Evolutionary conservation across 2,113 vertebrate genomes (phyloP), one percentile per base, ranked within the genome.

Genomic region (Garra rufa): DNA sequence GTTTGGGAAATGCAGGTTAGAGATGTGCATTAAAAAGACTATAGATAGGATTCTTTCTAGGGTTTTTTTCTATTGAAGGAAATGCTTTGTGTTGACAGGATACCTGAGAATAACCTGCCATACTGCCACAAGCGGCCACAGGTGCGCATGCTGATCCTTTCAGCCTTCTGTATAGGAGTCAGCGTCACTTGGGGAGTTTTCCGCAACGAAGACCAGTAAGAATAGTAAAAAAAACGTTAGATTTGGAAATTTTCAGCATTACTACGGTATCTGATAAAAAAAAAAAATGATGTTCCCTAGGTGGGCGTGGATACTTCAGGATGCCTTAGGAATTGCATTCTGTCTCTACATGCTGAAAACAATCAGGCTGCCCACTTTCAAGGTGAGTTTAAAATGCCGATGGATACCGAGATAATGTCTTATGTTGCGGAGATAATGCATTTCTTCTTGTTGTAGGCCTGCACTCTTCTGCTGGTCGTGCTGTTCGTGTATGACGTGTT

Each of bases 291-390:
- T 46, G 65, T 90, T 38, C 76, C 48, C 17, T 24, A 99, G 98
- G 91, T 99, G 98, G 98, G 98, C 97, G 38, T 99, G 98, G 98
- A 91, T 97, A 87, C 93, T 99, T 17, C 98, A 99, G 90, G 98
- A 99, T 4, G 85, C 95, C 17, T 93, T 99, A 92, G 98, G 98
- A 46, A 96, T 99, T 0, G 96, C 97, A 79, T 98, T 98, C 92
- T 99, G 97, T 87, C 96, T 99, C 74, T 98, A 97, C 91, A 97
- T 97, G 96, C 91, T 99, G 83, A 99, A 96, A 92, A 98, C 96
- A 24, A 96, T 99, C 92, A 93, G 96, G 65, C 92, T 99, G 34
- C 96, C 97, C 65, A 99, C 97, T 0, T 99, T 99, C 89, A 99
- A 98, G 96, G 98, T 99, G 90, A 70, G 90, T 24, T 24, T 17